These are phyloP conservation scores for Philereme transversata DNA, from an alignment of 2,888 invertebrate genomes.

Conservation along the genomic window DNA sequence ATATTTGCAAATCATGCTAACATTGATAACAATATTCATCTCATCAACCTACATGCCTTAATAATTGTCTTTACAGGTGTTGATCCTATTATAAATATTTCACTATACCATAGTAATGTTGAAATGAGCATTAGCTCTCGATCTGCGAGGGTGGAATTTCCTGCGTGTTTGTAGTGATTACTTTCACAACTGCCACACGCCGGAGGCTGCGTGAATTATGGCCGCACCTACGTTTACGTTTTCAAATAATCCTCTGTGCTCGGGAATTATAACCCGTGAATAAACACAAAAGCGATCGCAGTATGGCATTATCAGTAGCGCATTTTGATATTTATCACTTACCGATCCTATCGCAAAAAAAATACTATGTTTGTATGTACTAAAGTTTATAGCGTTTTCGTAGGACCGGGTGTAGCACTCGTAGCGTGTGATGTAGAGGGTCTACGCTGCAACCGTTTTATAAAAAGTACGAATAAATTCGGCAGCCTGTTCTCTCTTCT, in stretches of 20 bases:
- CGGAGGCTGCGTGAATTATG: slow-evolving; percentile 69
- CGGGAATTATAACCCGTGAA: slow-evolving; percentile 73
- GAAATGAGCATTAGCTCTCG: slow-evolving; percentile 2
- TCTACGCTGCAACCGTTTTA: background rate
- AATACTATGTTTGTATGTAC: too few relatives aligned
- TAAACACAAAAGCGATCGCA: slow-evolving; percentile 68
- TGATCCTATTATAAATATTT: too few relatives aligned
- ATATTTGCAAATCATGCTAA: too few relatives aligned
- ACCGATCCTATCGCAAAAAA: too few relatives aligned
- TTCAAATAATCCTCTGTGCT: slow-evolving; percentile 70
- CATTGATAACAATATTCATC: too few relatives aligned
- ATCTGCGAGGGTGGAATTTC: slow-evolving; percentile 56
- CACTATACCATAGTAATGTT: too few relatives aligned
- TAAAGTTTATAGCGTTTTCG: background rate
- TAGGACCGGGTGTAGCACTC: slow-evolving; percentile 9
- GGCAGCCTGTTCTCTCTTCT: too few relatives aligned
- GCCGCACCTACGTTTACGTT: slow-evolving; percentile 70
- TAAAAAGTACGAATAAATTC: too few relatives aligned
- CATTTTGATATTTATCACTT: slow-evolving; percentile 1
- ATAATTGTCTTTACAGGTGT: too few relatives aligned
- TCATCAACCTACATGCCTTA: too few relatives aligned
- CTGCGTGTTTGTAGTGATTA: slow-evolving; percentile 72
- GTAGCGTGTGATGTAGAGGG: slow-evolving; percentile 1
- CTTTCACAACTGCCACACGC: slow-evolving; percentile 66
- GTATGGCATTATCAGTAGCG: slow-evolving; percentile 4